Evolutionary conservation across 2,113 vertebrate species (phyloP).

Genomic region (Turnix velox): DNA sequence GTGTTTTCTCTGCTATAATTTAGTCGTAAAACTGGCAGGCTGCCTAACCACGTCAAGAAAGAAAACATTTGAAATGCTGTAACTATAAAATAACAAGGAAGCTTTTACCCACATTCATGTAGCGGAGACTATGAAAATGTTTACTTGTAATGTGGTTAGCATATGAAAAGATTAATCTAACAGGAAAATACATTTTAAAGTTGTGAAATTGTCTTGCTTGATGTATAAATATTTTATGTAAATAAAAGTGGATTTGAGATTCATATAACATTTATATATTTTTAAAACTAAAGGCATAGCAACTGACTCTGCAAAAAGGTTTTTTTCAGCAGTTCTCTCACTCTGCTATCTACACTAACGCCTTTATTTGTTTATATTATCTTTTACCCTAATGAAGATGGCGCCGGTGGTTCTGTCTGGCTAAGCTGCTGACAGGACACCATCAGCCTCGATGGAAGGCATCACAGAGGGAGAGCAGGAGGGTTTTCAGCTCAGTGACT

Average conservation of each 20-base stretch:
- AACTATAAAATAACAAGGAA: slow-evolving; percentile 70
- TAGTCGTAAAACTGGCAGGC: slow-evolving; percentile 64
- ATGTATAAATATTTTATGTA: slow-evolving; percentile 76
- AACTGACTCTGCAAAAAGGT: slow-evolving; percentile 45
- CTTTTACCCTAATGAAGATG: slow-evolving; percentile 55
- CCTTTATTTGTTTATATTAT: slow-evolving; percentile 65
- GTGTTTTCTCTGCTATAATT: slow-evolving; percentile 66
- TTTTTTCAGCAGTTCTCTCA: slow-evolving; percentile 58
- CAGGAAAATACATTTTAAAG: slow-evolving; percentile 76
- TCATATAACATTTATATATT: slow-evolving; percentile 70
- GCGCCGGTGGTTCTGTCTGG: slow-evolving; percentile 36
- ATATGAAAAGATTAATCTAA: slow-evolving; percentile 78
- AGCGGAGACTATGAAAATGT: slow-evolving; percentile 72
- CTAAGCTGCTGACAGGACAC: slow-evolving; percentile 48
- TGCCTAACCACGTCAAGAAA: slow-evolving; percentile 61
- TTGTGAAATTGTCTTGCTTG: slow-evolving; percentile 72
- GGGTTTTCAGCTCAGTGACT: background rate
- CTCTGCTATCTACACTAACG: slow-evolving; percentile 50
- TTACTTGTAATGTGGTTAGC: slow-evolving; percentile 75
- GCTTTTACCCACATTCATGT: slow-evolving; percentile 70
- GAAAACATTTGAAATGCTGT: slow-evolving; percentile 60
- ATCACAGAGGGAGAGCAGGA: background rate
- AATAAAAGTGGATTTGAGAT: slow-evolving; percentile 71
- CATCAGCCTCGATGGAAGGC: background rate
- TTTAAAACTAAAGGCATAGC: slow-evolving; percentile 41